Conservation (phyloP, 2,113 vertebrate species). For the Pomatostomus ruficeps region DNA sequence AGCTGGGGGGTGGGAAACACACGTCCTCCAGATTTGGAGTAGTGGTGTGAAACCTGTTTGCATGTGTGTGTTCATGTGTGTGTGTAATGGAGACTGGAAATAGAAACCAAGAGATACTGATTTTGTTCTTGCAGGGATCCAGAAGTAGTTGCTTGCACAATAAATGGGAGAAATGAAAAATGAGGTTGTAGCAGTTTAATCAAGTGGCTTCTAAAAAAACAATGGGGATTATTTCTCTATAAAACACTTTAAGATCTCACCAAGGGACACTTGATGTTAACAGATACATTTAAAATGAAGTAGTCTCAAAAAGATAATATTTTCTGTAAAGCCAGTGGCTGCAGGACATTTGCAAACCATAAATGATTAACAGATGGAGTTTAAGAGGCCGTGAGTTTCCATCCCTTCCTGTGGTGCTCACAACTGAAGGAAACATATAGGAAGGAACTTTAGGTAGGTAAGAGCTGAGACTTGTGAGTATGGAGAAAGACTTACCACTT, state of each 20-base stretch:
- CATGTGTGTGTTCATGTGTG: fast-evolving
- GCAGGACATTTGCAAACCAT: background rate
- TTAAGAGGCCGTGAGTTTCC: fast-evolving
- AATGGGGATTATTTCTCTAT: background rate
- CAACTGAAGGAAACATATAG: background rate
- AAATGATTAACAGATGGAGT: background rate
- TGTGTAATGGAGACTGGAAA: background rate
- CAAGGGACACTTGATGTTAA: background rate
- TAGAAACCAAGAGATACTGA: background rate
- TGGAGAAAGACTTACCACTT: background rate
- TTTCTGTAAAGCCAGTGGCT: background rate
- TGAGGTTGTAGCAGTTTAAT: background rate
- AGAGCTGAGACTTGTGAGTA: background rate
- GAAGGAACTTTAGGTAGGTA: background rate
- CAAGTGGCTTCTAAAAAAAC: background rate
- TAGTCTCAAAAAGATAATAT: background rate
- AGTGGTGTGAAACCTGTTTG: background rate
- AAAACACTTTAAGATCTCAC: background rate
- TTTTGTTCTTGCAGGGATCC: background rate
- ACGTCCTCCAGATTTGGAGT: background rate
- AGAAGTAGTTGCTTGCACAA: background rate
- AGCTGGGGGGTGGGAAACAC: background rate
- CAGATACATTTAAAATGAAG: background rate
- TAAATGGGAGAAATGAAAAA: background rate
- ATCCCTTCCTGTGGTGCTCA: background rate